Evolutionary conservation across 2,888 invertebrate species (phyloP), one percentile per base, ranked within the genome.

Genomic region (Pemphredon lugubris): DNA sequence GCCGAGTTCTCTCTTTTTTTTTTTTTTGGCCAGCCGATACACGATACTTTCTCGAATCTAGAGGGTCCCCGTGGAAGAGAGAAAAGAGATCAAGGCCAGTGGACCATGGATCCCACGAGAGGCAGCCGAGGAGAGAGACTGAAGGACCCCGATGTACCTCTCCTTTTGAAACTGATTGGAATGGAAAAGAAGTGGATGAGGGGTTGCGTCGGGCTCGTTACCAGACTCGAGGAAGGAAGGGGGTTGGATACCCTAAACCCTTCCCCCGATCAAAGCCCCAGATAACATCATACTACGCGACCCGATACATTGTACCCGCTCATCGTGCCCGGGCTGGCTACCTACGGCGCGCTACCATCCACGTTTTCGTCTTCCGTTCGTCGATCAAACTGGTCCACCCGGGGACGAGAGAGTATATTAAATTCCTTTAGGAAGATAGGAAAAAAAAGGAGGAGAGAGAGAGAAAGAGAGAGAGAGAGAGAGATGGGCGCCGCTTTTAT

Each of bases 21-120:
- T 77, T 79, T 77, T 84, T 80, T 75, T 76, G 76, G n/a, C n/a
- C 74, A 67, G 68, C 67, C 81, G 84, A 84, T 84, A 84, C 81
- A 78, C 67, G 84, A 84, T 84, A 84, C 84, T 84, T 84, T 84
- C 70, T 73, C 69, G 78, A 60, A 69, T 71, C 77, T n/a, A 55
- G 63, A 60, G 72, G 57, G 60, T 55, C 45, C 58, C 45, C 51
- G 21, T 26, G 60, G 9, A 30, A 18, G 42, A 58, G 44, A 44
- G 37, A n/a, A 42, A 51, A 63, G 71, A 74, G 77, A 83, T 78
- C 72, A 67, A 63, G 82, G 73, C 79, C 83, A 83, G 81, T 83
- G 84, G 82, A 84, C 81, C 82, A 80, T 80, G 59, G 74, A 72
- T 77, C 69, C 73, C 73, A 64, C 63, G 73, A 78, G 73, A 70